These are phyloP conservation scores for Todiramphus chloris DNA, from an alignment of 2,113 vertebrate genomes.

Conservation along the genomic window DNA sequence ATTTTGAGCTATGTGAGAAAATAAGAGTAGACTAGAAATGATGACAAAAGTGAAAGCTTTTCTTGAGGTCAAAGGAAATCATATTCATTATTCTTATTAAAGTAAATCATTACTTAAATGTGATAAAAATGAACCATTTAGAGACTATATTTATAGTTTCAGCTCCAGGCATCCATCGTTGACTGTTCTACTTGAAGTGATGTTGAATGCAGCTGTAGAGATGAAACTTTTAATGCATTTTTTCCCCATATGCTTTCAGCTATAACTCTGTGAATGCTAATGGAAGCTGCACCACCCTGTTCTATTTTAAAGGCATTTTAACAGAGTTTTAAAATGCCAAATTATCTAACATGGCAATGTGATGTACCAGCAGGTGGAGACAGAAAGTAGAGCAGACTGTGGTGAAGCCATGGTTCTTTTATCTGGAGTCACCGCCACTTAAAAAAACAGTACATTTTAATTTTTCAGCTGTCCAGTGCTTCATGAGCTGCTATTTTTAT, in stretches of 20 bases:
- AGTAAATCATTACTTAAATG: conserved; percentile 6
- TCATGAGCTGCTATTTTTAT: background rate
- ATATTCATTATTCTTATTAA: background rate
- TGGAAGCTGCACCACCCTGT: background rate
- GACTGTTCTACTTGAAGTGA: background rate
- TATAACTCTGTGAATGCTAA: background rate
- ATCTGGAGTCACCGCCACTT: background rate
- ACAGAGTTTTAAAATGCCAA: background rate
- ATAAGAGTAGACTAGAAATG: background rate
- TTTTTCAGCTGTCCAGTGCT: background rate
- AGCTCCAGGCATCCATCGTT: background rate
- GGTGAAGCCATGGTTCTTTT: background rate
- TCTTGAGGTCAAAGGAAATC: background rate
- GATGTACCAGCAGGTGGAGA: background rate
- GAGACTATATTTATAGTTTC: background rate
- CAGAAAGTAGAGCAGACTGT: background rate
- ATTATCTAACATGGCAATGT: background rate
- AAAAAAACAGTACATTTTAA: background rate
- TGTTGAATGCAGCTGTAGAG: background rate
- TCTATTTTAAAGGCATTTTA: background rate
- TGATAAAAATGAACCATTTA: background rate
- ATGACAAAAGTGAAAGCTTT: background rate
- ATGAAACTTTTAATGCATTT: background rate
- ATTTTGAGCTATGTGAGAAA: background rate
- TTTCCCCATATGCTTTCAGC: background rate